phyloP scores from a whole-genome alignment of 2,888 invertebrate genomes.

The Tiphia femorata region DNA sequence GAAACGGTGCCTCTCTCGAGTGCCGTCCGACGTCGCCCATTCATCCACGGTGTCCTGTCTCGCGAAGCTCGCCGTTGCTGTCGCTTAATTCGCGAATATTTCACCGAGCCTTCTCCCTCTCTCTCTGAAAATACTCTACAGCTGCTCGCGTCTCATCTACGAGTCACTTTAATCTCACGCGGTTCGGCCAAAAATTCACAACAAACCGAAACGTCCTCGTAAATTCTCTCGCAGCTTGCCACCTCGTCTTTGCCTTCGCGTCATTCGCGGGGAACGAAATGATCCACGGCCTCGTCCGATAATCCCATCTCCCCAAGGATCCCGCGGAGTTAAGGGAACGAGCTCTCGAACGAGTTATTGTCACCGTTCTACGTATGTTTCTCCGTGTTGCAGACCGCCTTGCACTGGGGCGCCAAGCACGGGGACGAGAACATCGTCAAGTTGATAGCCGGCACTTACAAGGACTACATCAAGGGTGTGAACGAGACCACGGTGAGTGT shows the following conservation, averaged over 20 bases:
- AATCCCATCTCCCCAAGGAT: too few species aligned
- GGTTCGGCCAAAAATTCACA: neutral
- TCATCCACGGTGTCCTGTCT: conserved; percentile 55
- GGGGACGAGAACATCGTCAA: conserved; percentile 93
- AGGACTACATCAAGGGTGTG: conserved; percentile 76
- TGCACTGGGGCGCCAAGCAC: conserved; percentile 97
- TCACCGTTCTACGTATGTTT: too few species aligned
- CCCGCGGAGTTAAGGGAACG: conserved; percentile 21
- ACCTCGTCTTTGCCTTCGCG: neutral
- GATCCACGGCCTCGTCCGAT: conserved; percentile 6
- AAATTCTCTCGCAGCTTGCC: neutral
- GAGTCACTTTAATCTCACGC: conserved; percentile 27
- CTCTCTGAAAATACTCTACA: conserved; percentile 61
- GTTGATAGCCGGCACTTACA: conserved; percentile 88
- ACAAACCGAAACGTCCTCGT: neutral
- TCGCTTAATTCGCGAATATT: conserved; percentile 61
- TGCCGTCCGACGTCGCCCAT: conserved; percentile 58
- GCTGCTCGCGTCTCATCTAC: conserved; percentile 63
- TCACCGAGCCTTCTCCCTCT: conserved; percentile 35
- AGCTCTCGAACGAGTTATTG: conserved; percentile 14
- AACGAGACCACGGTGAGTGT: conserved; percentile 87
- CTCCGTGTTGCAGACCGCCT: conserved; percentile 91
- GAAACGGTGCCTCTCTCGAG: conserved; percentile 37
- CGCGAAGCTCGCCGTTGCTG: too few species aligned
- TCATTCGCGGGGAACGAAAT: conserved; percentile 6